phyloP scores from a whole-genome alignment of 2,113 vertebrate genomes.

The Pao palembangensis region DNA sequence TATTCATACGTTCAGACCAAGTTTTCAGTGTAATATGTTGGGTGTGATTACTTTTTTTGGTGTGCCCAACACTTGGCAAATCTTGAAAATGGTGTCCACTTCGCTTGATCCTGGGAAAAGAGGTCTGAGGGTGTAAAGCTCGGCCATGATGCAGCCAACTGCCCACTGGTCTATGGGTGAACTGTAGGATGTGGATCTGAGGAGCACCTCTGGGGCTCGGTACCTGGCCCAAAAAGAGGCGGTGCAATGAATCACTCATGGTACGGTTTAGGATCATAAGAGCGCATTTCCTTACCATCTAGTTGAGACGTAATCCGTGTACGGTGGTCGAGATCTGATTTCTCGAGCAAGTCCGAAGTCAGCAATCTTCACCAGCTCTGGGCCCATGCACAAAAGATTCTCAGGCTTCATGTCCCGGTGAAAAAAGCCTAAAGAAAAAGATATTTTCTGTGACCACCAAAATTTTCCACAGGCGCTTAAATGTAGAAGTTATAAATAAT shows the following conservation, averaged over 20 bases:
- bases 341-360: constrained; percentile 96
- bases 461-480: neutral
- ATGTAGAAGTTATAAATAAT: neutral
- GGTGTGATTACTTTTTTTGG: constrained; percentile 84
- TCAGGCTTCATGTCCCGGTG: constrained; percentile 98
- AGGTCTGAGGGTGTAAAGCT: constrained; percentile 91
- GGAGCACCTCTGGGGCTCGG: constrained; percentile 91
- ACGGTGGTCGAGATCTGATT: constrained; percentile 91
- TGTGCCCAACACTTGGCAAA: constrained; percentile 96
- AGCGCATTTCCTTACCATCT: constrained; percentile 77
- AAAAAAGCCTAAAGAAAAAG: constrained; percentile 82
- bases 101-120: constrained; percentile 97
- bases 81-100: constrained; percentile 98
- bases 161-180: constrained; percentile 98
- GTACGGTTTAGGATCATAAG: neutral
- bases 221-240: constrained; percentile 77
- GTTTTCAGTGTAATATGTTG: neutral
- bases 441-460: neutral
- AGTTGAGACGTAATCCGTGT: constrained; percentile 97
- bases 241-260: neutral
- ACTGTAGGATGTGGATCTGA: constrained; percentile 89
- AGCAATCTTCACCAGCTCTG: constrained; percentile 96
- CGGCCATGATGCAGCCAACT: constrained; percentile 97
- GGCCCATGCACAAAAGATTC: constrained; percentile 96
- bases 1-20: too few relatives aligned